A percentile compares a stretch with the other conserved stretches of the same genome.
Conservation (phyloP, 2,113 vertebrate genomes). For the Martes martes region DNA sequence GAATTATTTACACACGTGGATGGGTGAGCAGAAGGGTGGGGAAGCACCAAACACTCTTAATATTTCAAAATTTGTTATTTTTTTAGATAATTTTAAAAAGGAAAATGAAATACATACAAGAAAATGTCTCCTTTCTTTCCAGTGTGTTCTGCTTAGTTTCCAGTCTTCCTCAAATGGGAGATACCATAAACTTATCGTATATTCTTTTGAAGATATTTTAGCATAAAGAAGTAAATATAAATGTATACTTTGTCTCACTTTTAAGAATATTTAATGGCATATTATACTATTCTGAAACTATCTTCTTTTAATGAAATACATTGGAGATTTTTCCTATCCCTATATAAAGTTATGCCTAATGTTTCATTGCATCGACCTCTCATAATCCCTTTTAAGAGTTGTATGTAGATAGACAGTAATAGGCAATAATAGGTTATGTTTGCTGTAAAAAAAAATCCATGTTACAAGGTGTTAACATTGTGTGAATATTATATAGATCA, state of each 20-base stretch:
- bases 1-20: constrained; percentile 34
- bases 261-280: neutral
- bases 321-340: neutral
- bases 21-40: neutral
- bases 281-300: neutral
- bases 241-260: neutral
- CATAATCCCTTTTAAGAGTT: neutral
- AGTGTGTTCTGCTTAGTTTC: neutral
- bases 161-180: neutral
- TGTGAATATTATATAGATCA: neutral
- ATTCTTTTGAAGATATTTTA: neutral
- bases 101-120: neutral
- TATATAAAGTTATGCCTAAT: neutral
- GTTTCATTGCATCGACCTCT: accelerated
- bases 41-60: neutral
- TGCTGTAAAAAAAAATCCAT: neutral
- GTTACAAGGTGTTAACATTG: neutral
- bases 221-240: neutral
- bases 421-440: neutral
- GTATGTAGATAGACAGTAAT: neutral
- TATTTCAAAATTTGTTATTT: neutral
- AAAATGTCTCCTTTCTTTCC: neutral
- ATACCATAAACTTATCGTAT: neutral
- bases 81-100: neutral
- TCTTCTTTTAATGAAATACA: neutral